Evolutionary conservation across 2,113 vertebrate genomes (phyloP), one percentile per base, ranked within the genome.

Genomic region (Podilymbus podiceps): DNA sequence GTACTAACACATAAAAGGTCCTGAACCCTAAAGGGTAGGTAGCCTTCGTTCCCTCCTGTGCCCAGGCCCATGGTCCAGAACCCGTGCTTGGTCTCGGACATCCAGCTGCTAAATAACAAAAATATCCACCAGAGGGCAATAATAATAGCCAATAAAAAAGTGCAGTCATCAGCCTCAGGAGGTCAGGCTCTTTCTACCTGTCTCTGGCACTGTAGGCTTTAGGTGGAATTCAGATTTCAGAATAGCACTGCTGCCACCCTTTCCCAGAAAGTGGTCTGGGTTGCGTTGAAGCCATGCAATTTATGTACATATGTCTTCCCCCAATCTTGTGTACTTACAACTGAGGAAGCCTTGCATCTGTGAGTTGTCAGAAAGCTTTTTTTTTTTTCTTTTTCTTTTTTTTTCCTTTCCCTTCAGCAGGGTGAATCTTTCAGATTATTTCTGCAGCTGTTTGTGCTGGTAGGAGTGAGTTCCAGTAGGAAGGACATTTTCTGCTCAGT

Each of bases 81-180:
- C 17, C 18, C 5, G 5, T 3, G 8, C 35, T 31, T 21, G 17
- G 5, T 12, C 31, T 53, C 28, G 7, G 35, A 31, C 5, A 19
- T 31, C 33, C 19, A 27, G 7, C 15, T 75, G 67, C 42, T 83
- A 53, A 80, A 67, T 52, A 42, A 22, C 35, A 38, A 59, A 59
- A 53, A 44, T 20, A 84, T 49, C 88, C 91, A 62, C 67, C 76
- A 96, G 88, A 93, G 88, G 91, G 91, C 91, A 80, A 86, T 49
- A 59, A 66, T 31, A 85, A 82, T 44, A 63, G 47, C 17, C 59
- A 15, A 72, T n/a, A 46, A 44, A 52, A 33, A 17, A 31, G 8
- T 40, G 47, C 79, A 20, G 50, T 23, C 12, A 33, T 30, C 66
- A 35, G 79, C 49, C 30, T 80, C 49, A 38, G 69, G 84, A 77